phyloP scores from a whole-genome alignment of 2,797 vertebrate species.

The Anguilla obscura region DNA sequence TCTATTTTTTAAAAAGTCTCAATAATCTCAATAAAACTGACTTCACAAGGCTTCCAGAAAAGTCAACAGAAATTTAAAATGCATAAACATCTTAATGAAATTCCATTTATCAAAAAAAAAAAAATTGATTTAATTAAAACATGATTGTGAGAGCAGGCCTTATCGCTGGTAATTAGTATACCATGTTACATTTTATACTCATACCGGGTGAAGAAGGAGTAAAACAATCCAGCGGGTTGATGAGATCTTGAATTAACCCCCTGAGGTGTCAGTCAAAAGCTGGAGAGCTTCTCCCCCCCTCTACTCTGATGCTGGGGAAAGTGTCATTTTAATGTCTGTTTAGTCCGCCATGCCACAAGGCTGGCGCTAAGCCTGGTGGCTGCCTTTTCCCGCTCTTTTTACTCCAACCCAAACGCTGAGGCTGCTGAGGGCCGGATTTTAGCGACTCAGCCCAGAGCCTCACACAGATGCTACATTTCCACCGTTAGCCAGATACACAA shows the following conservation, averaged over 20 bases:
- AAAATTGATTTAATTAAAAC: not conserved
- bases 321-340: not conserved
- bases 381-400: not conserved
- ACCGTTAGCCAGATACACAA: not conserved
- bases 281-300: not conserved
- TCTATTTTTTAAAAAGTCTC: not conserved
- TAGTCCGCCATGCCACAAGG: not conserved
- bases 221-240: not conserved
- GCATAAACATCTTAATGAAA: not conserved
- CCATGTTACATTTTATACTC: not conserved
- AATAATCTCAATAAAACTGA: not conserved
- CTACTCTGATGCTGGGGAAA: not conserved
- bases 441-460: not conserved
- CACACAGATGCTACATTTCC: not conserved
- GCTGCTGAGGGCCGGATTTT: not conserved
- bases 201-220: not conserved
- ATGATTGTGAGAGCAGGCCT: not conserved
- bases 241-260: slow-evolving; percentile 12
- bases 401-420: not conserved
- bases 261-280: slow-evolving; percentile 3
- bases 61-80: not conserved
- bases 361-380: not conserved
- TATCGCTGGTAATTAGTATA: not conserved
- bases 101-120: not conserved
- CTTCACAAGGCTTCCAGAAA: not conserved